These are phyloP conservation scores for Pipra filicauda DNA, from an alignment of 2,113 vertebrate genomes.

Conservation along the genomic window DNA sequence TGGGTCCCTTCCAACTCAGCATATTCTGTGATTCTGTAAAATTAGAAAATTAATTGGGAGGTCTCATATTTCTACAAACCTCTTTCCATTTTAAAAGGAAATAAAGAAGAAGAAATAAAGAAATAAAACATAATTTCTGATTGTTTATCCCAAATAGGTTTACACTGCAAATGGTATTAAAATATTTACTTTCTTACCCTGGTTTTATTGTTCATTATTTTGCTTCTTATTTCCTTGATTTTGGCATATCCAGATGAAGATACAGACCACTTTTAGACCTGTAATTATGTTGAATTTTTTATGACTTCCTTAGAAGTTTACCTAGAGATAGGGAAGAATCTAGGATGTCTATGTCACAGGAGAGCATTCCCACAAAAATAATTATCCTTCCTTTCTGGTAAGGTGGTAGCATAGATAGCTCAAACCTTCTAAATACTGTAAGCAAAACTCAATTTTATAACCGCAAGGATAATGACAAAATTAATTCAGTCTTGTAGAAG, in stretches of 20 bases:
- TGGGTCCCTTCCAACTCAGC: not conserved
- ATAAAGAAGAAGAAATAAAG: not conserved
- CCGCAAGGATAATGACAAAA: not conserved
- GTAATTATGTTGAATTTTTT: not conserved
- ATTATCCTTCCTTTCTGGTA: not conserved
- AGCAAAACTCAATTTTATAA: not conserved
- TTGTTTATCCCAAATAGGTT: not conserved
- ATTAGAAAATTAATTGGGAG: not conserved
- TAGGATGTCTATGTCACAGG: not conserved
- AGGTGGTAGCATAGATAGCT: not conserved
- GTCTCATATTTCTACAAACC: not conserved
- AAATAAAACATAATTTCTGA: not conserved
- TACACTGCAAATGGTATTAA: not conserved
- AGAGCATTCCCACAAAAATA: not conserved
- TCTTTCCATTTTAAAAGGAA: not conserved
- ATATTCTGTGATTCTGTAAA: not conserved
- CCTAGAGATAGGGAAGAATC: not conserved
- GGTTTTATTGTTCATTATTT: not conserved
- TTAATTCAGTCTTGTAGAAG: not conserved
- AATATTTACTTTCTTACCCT: not conserved
- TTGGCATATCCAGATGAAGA: not conserved
- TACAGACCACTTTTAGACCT: not conserved
- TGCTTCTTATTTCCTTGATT: not conserved
- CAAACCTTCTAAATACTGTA: not conserved
- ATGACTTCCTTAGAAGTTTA: not conserved